Base-by-base conservation (phyloP, 2,113 vertebrate species). In the Scomber colias region DNA sequence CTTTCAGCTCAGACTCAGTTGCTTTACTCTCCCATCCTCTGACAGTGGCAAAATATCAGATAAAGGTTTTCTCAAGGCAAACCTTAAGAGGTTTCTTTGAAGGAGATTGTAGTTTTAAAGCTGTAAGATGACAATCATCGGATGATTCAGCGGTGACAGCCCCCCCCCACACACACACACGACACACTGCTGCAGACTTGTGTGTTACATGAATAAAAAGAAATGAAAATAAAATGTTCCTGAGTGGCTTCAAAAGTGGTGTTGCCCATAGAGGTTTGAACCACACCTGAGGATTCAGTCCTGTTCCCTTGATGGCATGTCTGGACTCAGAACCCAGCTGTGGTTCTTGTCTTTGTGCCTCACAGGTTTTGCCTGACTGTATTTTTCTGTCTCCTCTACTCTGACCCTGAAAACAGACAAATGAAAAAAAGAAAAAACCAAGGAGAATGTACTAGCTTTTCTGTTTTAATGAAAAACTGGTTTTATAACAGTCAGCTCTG, bases 391-490 rank as follows among this genome's bases (percentile, higher is more conserved):
- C 56, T 77, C 44, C 44, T 57, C 49, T 51, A 51, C 50, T 51
- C 65, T 16, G 55, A 80, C 84, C 63, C 68, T 66, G 64, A 81
- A 78, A 75, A 66, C 49, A 74, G 49, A 59, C 68, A 35, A 16
- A 49, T 15, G 11, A 21, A 69, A 27, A 19, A 21, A 5, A 57
- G 24, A 27, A 27, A 57, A 66, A 24, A 53, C 27, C 15, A n/a
- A 64, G 17, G 45, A 72, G 46, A 35, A 21, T 21, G 14, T 3
- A 55, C 15, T 12, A 44, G 50, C 24, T 74, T 4, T 65, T 75
- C 35, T 50, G 0, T 50, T 30, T 54, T 16, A 62, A 63, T 45
- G 15, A 30, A 71, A 71, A 49, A 15, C n/a, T 15, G 6, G 11
- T 49, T 75, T 50, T 46, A 12, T 24, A 17, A 35, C 4, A 54